Conservation (phyloP, 2,888 invertebrate species). For the Phymatocera aterrima region DNA sequence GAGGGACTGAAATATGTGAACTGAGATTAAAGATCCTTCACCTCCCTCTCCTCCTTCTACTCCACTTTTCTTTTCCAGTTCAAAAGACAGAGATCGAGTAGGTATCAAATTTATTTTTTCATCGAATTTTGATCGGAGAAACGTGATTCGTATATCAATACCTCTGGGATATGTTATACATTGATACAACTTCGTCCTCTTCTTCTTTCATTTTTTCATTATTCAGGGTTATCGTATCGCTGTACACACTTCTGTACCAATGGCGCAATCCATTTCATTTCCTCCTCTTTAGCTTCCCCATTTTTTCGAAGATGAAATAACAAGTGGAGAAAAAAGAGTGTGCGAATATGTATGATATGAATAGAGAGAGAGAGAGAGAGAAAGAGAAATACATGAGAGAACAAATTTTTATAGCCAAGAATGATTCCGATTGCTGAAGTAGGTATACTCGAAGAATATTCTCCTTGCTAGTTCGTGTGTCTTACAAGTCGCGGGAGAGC, state of each 20-base stretch:
- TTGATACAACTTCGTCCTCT: not conserved
- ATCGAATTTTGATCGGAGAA: slow-evolving; percentile 22
- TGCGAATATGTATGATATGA: too few relatives aligned
- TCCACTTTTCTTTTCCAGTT: too few relatives aligned
- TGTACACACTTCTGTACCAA: not conserved
- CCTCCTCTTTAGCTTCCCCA: not conserved
- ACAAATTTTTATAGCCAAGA: too few relatives aligned
- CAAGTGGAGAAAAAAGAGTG: too few relatives aligned
- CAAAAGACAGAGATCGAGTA: not conserved
- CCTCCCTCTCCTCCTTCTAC: too few relatives aligned
- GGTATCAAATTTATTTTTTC: slow-evolving; percentile 19
- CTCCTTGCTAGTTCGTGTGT: not conserved
- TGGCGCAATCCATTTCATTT: not conserved
- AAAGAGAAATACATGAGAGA: too few relatives aligned
- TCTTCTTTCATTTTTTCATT: too few relatives aligned
- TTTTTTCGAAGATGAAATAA: not conserved
- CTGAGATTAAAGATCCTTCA: not conserved
- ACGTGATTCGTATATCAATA: slow-evolving; percentile 28
- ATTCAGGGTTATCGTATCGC: not conserved
- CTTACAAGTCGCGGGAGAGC: not conserved
- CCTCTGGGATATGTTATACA: not conserved
- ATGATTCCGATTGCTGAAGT: too few relatives aligned
- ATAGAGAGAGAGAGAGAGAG: too few relatives aligned
- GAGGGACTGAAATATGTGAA: slow-evolving; percentile 6
- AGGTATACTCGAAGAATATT: not conserved